These are phyloP conservation scores for Sphaeramia orbicularis DNA, from an alignment of 2,797 vertebrate species.

Conservation along the genomic window DNA sequence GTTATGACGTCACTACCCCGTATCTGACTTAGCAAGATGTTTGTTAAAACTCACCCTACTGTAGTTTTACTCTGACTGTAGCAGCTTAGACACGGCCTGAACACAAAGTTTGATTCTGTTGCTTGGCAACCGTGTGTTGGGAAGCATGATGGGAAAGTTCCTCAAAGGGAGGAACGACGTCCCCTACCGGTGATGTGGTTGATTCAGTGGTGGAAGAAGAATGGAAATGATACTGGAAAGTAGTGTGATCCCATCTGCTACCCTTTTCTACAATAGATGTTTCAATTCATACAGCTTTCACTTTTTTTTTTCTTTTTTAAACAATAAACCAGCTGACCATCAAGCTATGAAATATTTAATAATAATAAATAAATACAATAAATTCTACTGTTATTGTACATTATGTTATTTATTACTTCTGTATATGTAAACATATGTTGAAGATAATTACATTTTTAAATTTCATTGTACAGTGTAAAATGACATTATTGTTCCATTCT, in stretches of 20 bases:
- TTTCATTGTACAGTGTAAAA: too few relatives aligned
- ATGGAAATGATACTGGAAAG: too few relatives aligned
- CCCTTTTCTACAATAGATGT: neutral
- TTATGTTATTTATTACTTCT: too few relatives aligned
- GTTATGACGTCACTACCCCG: too few relatives aligned
- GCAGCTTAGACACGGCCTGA: neutral
- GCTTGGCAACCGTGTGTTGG: slow-evolving; percentile 58
- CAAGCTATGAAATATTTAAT: neutral
- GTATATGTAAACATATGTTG: too few relatives aligned
- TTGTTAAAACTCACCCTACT: slow-evolving; percentile 3
- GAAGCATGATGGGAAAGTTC: neutral
- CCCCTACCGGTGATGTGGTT: slow-evolving; percentile 11
- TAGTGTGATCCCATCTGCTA: too few relatives aligned
- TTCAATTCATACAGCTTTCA: neutral
- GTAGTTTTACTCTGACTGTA: neutral
- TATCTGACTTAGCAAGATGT: neutral
- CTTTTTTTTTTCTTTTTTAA: neutral
- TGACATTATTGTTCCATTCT: too few relatives aligned
- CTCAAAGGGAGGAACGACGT: neutral
- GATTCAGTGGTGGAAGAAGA: neutral
- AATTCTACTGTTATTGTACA: too few relatives aligned
- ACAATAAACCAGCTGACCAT: neutral
- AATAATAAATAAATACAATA: neutral
- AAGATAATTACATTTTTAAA: too few relatives aligned
- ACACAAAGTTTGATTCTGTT: slow-evolving; percentile 63